Evolutionary conservation across 2,113 vertebrate genomes (phyloP).

Genomic region (Sigmodon hispidus): DNA sequence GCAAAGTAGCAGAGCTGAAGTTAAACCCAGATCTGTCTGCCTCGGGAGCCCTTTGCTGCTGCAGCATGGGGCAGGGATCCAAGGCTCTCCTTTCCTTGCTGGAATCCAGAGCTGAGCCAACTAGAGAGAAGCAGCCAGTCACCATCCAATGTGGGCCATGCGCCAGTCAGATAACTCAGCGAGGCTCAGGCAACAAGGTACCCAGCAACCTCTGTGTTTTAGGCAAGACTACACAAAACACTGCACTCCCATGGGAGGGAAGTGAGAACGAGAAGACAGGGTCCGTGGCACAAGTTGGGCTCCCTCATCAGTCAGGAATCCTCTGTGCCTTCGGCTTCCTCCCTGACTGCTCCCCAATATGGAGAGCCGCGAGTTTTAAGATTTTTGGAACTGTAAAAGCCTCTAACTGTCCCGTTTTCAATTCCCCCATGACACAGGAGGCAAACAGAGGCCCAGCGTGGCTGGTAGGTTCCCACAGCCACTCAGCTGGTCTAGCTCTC

Average conservation of each 20-base stretch:
- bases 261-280: not conserved
- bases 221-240: constrained; percentile 34
- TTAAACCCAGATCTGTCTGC: not conserved
- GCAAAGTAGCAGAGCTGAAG: not conserved
- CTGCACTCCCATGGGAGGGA: not conserved
- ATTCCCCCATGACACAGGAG: not conserved
- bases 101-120: not conserved
- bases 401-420: not conserved
- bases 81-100: not conserved
- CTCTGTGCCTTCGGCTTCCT: not conserved
- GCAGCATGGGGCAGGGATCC: not conserved
- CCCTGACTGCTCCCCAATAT: not conserved
- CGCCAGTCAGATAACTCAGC: constrained; percentile 1
- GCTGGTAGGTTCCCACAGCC: too few relatives aligned
- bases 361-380: not conserved
- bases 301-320: not conserved
- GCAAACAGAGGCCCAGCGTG: not conserved
- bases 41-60: not conserved
- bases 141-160: not conserved
- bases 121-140: not conserved
- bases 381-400: not conserved
- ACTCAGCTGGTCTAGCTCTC: not conserved
- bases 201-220: not conserved
- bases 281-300: not conserved
- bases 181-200: not conserved